Percentiles rank a stretch among this genome's conserved stretches.
Conservation (phyloP, 2,888 invertebrate species). For the Oxytorus armatus region DNA sequence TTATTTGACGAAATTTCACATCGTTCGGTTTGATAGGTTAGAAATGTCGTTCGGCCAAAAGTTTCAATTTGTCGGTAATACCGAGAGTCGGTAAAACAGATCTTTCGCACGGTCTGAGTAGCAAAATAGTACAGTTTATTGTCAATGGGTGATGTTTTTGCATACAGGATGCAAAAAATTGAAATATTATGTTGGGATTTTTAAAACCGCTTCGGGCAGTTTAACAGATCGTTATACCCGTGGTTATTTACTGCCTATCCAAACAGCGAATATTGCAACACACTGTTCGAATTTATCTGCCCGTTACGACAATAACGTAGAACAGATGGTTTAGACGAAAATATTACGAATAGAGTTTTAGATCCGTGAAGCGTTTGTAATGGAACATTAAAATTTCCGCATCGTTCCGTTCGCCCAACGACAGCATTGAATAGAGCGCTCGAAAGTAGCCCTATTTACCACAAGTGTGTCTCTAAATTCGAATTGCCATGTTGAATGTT, state of each 20-base stretch:
- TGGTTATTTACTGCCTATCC: neutral
- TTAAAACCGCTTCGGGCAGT: too few relatives aligned
- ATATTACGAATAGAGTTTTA: constrained; percentile 53
- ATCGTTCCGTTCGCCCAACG: constrained; percentile 35
- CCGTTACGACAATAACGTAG: constrained; percentile 44
- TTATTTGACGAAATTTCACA: too few relatives aligned
- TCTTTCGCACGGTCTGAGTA: too few relatives aligned
- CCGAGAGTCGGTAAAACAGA: too few relatives aligned
- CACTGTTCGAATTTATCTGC: constrained; percentile 2
- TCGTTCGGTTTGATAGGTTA: too few relatives aligned
- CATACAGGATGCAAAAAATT: too few relatives aligned
- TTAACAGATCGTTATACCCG: neutral
- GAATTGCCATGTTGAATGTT: constrained; percentile 62
- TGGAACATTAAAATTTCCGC: constrained; percentile 71
- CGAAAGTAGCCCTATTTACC: constrained; percentile 36
- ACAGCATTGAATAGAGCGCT: constrained; percentile 11
- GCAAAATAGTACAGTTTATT: too few relatives aligned
- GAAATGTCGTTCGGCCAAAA: too few relatives aligned
- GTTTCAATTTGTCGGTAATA: too few relatives aligned
- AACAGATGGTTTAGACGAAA: constrained; percentile 40
- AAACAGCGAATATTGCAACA: constrained; percentile 5
- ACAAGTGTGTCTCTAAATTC: constrained; percentile 66
- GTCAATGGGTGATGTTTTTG: too few relatives aligned
- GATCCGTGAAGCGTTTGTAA: constrained; percentile 57
- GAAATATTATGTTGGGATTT: too few relatives aligned